phyloP scores from a whole-genome alignment of 2,113 vertebrate species.

The Brachyistius frenatus region DNA sequence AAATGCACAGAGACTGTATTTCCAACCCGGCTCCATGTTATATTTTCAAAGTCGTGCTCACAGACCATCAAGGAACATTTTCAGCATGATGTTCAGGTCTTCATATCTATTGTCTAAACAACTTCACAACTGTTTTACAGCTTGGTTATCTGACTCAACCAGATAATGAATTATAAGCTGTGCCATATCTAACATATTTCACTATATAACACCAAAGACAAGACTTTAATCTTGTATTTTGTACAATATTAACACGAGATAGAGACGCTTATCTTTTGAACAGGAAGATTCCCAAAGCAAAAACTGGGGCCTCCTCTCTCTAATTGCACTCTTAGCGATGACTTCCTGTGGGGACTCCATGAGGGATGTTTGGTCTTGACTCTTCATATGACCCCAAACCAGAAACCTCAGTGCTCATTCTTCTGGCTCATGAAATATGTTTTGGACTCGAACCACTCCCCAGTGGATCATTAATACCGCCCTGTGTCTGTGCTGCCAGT shows the following conservation, averaged over 20 bases:
- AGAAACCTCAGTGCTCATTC: conserved; percentile 82
- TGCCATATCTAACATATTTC: too few relatives aligned
- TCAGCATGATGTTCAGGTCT: too few relatives aligned
- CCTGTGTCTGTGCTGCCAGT: conserved; percentile 59
- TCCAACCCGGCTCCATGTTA: too few relatives aligned
- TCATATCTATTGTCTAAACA: too few relatives aligned
- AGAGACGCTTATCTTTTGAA: conserved; percentile 13
- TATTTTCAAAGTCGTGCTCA: too few relatives aligned
- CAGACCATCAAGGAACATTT: too few relatives aligned
- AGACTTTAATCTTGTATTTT: too few relatives aligned
- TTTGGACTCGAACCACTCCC: conserved; percentile 78
- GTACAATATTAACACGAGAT: background rate
- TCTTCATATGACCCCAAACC: conserved; percentile 82
- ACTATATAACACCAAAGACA: too few relatives aligned
- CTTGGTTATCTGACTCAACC: too few relatives aligned
- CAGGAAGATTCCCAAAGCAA: conserved; percentile 9
- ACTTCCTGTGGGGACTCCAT: conserved; percentile 79
- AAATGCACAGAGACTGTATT: too few relatives aligned
- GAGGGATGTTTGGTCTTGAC: conserved; percentile 82
- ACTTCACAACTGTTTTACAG: too few relatives aligned
- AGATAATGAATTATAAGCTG: too few relatives aligned
- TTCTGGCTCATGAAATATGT: conserved; percentile 81
- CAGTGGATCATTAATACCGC: conserved; percentile 70
- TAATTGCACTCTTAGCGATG: conserved; percentile 64
- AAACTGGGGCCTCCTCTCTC: conserved; percentile 44